phyloP scores from a whole-genome alignment of 2,113 vertebrate species.

The Ammodytes marinus region DNA sequence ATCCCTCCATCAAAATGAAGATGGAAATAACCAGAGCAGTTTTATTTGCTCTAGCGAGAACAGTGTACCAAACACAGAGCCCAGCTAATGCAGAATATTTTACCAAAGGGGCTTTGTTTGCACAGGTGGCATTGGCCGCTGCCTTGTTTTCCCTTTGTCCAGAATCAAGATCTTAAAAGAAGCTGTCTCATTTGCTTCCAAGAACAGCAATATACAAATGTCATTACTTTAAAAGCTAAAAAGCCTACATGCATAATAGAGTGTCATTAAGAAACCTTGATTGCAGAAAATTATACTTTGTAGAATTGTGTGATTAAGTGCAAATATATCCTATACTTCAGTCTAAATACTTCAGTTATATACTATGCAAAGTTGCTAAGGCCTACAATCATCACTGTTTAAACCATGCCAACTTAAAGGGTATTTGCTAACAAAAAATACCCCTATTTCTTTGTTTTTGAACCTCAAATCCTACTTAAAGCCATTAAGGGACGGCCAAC shows the following conservation, averaged over 20 bases:
- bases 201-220: constrained; percentile 74
- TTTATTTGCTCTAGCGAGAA: constrained; percentile 56
- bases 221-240: constrained; percentile 66
- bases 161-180: constrained; percentile 62
- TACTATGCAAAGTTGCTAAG: constrained; percentile 23
- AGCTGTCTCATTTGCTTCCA: constrained; percentile 74
- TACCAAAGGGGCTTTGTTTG: constrained; percentile 78
- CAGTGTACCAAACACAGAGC: constrained; percentile 48
- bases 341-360: constrained; percentile 44
- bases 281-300: constrained; percentile 78
- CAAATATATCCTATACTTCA: constrained; percentile 66
- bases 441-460: constrained; percentile 40
- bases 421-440: constrained; percentile 42
- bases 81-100: constrained; percentile 58
- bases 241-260: constrained; percentile 66
- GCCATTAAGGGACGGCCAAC: constrained; percentile 37
- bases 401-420: constrained; percentile 34
- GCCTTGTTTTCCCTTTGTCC: constrained; percentile 78
- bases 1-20: constrained; percentile 43
- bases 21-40: constrained; percentile 56
- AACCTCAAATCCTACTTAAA: constrained; percentile 57
- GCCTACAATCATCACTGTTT: constrained; percentile 47
- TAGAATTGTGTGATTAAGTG: constrained; percentile 67
- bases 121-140: constrained; percentile 81
- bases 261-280: constrained; percentile 78